Base-by-base conservation (phyloP, 2,113 vertebrate genomes). In the Cryptomyrus ogoouensis region DNA sequence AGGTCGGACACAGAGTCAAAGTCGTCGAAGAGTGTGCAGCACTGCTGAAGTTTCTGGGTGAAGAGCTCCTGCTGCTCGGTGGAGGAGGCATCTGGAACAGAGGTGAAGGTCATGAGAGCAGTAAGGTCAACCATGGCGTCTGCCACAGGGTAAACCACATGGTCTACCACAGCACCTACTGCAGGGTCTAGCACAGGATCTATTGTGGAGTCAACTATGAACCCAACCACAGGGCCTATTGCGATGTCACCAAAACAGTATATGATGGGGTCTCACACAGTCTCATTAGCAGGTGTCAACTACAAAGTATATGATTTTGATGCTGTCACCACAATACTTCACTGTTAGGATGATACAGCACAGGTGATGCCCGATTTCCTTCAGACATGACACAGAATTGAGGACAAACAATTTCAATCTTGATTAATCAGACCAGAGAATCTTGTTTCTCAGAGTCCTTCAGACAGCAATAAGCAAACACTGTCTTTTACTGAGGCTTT, bases 11-110 rank as follows among this genome's bases (percentile, higher is more conserved):
- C 97, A 0, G 98, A 97, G 96, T 99, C 98, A 93, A 98, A 94
- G 95, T 99, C 99, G 96, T 99, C 98, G 88, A 99, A 99, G 88
- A 99, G 95, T 89, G 98, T 90, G 90, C 98, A 99, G 94, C 98
- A 99, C 95, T 99, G 98, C 93, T 98, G 97, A 90, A 99, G 94
- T 94, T 99, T 99, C 96, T 98, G 98, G 91, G 95, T 96, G 93
- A 99, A 99, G 83, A 99, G 97, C 83, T 98, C 97, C 91, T 98
- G 98, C 94, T 99, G 98, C 90, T 99, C 98, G 74, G 96, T 96
- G 91, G 97, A 97, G 42, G 98, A 95, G 53, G 97, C 97, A 96
- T 99, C 98, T 99, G 92, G 94, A 93, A 2, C 92, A 92, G 90
- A 92, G 87, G 24, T 42, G 27, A 1, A 88, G 35, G 62, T 15